A percentile compares a stretch with the other conserved stretches of the same genome.
These are phyloP conservation scores for Lampropteryx suffumata DNA, from an alignment of 2,888 invertebrate species.

Conservation along the genomic window DNA sequence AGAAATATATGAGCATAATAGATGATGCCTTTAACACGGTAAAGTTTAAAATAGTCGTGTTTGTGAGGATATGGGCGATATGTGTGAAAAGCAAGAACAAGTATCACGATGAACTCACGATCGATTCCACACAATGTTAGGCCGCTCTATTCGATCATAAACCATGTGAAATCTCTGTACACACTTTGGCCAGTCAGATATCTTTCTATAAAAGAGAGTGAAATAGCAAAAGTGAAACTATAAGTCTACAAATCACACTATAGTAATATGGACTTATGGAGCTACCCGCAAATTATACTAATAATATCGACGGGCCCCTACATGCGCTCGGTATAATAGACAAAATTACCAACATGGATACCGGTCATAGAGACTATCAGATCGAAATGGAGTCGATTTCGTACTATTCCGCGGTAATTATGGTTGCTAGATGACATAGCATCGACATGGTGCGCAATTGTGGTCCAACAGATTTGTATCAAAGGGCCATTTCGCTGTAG, in stretches of 20 bases:
- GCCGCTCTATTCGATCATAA: too few species aligned
- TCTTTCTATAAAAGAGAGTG: conserved; percentile 17
- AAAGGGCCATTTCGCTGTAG: conserved; percentile 17
- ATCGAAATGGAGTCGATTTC: conserved; percentile 28
- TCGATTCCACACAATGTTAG: too few species aligned
- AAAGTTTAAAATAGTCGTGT: too few species aligned
- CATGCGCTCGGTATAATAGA: conserved; percentile 44
- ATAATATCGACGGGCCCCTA: conserved; percentile 32
- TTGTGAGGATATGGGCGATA: too few species aligned
- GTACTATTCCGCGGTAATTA: conserved; percentile 31
- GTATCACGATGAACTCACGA: too few species aligned
- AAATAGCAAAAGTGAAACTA: conserved; percentile 28
- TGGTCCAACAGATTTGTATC: conserved; percentile 22
- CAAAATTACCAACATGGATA: conserved; percentile 35
- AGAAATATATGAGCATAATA: too few species aligned
- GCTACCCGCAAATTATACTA: conserved; percentile 22
- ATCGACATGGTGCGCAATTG: conserved; percentile 23
- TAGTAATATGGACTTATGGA: conserved; percentile 37
- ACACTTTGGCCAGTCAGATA: too few species aligned
- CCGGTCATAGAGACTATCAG: conserved; percentile 22
- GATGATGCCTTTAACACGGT: too few species aligned
- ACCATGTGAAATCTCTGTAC: too few species aligned
- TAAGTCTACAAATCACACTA: conserved; percentile 34
- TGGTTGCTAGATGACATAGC: conserved; percentile 28
- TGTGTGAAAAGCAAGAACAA: too few species aligned